These are phyloP conservation scores for Apodemus sylvaticus DNA, from an alignment of 2,113 vertebrate genomes.

Conservation along the genomic window DNA sequence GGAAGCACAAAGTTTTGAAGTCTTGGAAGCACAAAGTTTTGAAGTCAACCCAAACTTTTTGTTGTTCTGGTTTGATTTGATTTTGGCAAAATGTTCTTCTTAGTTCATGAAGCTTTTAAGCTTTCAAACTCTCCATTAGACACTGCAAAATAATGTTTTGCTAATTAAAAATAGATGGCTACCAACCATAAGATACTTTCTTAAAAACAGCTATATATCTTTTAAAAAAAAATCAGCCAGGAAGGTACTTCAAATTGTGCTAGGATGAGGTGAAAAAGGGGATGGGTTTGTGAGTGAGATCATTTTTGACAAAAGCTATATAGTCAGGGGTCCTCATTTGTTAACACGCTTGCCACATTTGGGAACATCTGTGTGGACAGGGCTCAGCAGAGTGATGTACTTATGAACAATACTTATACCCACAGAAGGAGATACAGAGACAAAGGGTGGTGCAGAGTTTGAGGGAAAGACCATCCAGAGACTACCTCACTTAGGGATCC, in stretches of 20 bases:
- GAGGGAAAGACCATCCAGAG: too few species aligned
- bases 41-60: slow-evolving; percentile 59
- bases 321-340: not conserved
- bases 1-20: slow-evolving; percentile 58
- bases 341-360: not conserved
- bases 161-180: slow-evolving; percentile 59
- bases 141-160: not conserved
- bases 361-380: not conserved
- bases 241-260: not conserved
- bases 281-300: not conserved
- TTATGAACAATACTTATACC: not conserved
- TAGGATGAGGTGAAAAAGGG: not conserved
- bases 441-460: too few species aligned
- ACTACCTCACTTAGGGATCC: too few species aligned
- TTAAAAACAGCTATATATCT: slow-evolving; percentile 20
- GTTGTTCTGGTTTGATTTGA: slow-evolving; percentile 47
- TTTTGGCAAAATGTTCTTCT: slow-evolving; percentile 62
- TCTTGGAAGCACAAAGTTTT: slow-evolving; percentile 49
- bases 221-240: slow-evolving; percentile 14
- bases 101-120: slow-evolving; percentile 36
- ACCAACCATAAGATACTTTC: slow-evolving; percentile 34
- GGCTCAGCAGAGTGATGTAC: not conserved
- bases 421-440: too few species aligned
- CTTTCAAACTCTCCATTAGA: slow-evolving; percentile 36
- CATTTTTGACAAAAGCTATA: not conserved